These are phyloP conservation scores for Styela clava DNA, from an alignment of 23 tunicate species.

Conservation along the genomic window DNA sequence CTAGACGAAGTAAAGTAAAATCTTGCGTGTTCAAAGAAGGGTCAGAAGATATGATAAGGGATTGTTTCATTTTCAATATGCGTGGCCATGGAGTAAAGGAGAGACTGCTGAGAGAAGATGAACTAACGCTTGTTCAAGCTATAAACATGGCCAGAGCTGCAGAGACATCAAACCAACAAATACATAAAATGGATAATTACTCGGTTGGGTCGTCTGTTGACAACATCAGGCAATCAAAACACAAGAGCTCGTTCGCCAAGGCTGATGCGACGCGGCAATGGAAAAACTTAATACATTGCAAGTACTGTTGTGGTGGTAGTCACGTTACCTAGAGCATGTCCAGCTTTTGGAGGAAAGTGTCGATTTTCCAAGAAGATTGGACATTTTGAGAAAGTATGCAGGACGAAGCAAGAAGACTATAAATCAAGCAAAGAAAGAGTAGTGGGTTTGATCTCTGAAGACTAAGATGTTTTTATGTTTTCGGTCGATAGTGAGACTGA, in stretches of 20 bases:
- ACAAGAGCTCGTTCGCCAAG: no score
- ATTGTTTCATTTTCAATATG: no score
- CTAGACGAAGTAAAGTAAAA: not conserved
- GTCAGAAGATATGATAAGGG: not conserved
- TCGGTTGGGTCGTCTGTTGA: no score
- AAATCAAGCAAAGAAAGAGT: no score
- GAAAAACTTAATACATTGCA: no score
- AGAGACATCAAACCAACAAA: not conserved
- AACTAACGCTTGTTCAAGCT: not conserved
- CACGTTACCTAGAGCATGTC: not conserved
- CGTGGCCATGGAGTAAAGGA: not conserved
- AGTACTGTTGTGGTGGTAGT: no score
- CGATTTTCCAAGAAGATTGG: not conserved
- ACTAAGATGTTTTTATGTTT: no score
- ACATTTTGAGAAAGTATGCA: not conserved
- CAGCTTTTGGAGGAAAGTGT: not conserved
- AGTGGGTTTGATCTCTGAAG: no score
- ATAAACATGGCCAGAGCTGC: not conserved
- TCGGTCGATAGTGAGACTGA: no score
- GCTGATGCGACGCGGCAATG: no score
- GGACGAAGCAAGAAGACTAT: not conserved
- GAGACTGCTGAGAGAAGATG: not conserved
- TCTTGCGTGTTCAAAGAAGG: not conserved
- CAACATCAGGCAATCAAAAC: no score
- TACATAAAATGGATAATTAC: not conserved